Evolutionary conservation across 2,888 invertebrate genomes (phyloP), one percentile per base, ranked within the genome.

Genomic region (Pseudeuparius sepicola): DNA sequence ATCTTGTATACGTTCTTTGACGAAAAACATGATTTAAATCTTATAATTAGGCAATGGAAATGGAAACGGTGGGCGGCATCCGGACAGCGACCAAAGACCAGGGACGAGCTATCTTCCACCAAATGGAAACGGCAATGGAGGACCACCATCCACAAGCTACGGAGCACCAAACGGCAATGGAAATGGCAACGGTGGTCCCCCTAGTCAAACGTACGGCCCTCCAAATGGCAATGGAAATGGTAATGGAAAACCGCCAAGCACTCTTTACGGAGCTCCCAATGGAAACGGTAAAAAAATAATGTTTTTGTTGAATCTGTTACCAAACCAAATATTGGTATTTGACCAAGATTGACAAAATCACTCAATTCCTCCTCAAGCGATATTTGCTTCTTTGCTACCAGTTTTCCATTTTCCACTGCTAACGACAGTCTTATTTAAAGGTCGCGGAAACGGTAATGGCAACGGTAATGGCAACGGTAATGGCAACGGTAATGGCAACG

Each of bases 161-260:
- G 47, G 46, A 26, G 36, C 46, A 25, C 36, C 44, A 11, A 15
- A 40, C 20, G 41, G 38, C 11, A 45, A 41, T 31, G 45, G 48
- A 9, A 43, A 42, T 28, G 45, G 47, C 5, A 47, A 44, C 14
- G 46, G 41, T 25, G 38, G 41, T 4, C 28, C 20, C 32, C 45
- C 45, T 13, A 32, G 39, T 23, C 28, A 37, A n/a, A 24, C 39
- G 6, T 68, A 66, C 41, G 63, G 61, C 15, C 45, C 64, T 14
- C 65, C 67, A n/a, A 54, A 34, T 34, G 41, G 39, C 14, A 45
- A 20, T n/a, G 20, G 20, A 20, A 20, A 20, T 20, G 20, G 20
- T 7, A 20, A 20, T n/a, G 20, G 20, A 7, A n/a, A n/a, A n/a
- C n/a, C n/a, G n/a, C n/a, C n/a, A n/a, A n/a, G n/a, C n/a, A n/a